phyloP scores from a whole-genome alignment of 2,113 vertebrate species.

The Lamprologus ornatipinnis region DNA sequence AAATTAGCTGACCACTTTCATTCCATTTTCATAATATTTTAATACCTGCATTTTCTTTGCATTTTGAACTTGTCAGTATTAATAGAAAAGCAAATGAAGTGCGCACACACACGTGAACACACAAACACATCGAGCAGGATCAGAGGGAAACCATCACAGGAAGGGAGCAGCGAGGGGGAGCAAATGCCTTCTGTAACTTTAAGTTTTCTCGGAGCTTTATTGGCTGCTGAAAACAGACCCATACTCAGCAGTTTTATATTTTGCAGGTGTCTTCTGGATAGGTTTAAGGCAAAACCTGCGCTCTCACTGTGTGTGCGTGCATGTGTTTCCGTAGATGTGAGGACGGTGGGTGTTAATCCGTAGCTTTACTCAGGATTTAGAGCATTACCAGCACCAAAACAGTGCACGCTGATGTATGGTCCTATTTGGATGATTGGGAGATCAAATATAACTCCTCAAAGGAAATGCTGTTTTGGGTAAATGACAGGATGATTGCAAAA shows the following conservation, averaged over 20 bases:
- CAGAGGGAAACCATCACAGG: constrained; percentile 19
- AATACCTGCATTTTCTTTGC: not conserved
- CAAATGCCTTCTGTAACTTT: constrained; percentile 6
- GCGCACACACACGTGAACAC: not conserved
- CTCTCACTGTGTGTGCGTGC: not conserved
- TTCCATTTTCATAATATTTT: not conserved
- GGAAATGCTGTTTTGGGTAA: constrained; percentile 33
- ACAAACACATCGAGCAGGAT: not conserved
- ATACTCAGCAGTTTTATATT: constrained; percentile 38
- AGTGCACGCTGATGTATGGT: not conserved
- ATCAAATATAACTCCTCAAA: constrained; percentile 49
- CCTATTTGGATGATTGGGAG: constrained; percentile 13
- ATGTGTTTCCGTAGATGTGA: not conserved
- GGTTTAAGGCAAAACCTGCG: constrained; percentile 24
- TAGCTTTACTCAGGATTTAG: not conserved
- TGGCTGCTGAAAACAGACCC: constrained; percentile 27
- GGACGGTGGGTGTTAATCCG: not conserved
- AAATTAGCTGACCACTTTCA: not conserved
- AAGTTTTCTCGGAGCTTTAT: constrained; percentile 16
- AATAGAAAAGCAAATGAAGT: not conserved
- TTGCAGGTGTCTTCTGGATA: constrained; percentile 26
- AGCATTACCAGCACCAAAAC: not conserved
- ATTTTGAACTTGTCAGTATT: not conserved
- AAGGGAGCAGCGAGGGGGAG: not conserved
- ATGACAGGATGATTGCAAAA: constrained; percentile 36